phyloP scores from a whole-genome alignment of 2,113 vertebrate genomes.

The Cathartes aura region DNA sequence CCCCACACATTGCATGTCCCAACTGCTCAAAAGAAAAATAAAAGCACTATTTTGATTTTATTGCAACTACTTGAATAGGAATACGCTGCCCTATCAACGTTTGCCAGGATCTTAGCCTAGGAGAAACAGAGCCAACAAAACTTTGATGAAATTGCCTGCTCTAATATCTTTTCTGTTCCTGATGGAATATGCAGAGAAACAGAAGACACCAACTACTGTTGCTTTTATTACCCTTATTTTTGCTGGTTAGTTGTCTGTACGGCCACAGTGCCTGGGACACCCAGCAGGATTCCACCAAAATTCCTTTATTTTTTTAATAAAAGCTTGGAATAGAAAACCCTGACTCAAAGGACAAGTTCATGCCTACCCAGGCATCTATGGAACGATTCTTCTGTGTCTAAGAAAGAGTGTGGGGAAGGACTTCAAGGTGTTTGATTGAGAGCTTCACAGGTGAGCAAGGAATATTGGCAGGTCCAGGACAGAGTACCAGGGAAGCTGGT shows the following conservation, averaged over 20 bases:
- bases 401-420: not conserved
- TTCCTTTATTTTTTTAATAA: not conserved
- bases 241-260: not conserved
- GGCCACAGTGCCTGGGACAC: accelerated
- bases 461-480: not conserved
- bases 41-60: not conserved
- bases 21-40: not conserved
- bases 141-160: not conserved
- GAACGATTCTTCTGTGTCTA: not conserved
- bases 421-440: not conserved
- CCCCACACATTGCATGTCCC: not conserved
- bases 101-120: not conserved
- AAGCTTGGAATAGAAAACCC: not conserved
- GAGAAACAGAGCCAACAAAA: not conserved
- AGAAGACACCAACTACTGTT: not conserved
- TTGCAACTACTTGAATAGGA: not conserved
- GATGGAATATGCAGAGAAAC: not conserved
- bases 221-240: not conserved
- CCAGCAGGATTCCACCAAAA: not conserved
- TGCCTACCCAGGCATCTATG: not conserved
- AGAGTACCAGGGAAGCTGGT: not conserved
- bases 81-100: not conserved
- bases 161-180: not conserved
- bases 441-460: not conserved
- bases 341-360: not conserved